Evolutionary conservation across 2,113 vertebrate species (phyloP), one percentile per base, ranked within the genome.

Genomic region (Felis chaus): DNA sequence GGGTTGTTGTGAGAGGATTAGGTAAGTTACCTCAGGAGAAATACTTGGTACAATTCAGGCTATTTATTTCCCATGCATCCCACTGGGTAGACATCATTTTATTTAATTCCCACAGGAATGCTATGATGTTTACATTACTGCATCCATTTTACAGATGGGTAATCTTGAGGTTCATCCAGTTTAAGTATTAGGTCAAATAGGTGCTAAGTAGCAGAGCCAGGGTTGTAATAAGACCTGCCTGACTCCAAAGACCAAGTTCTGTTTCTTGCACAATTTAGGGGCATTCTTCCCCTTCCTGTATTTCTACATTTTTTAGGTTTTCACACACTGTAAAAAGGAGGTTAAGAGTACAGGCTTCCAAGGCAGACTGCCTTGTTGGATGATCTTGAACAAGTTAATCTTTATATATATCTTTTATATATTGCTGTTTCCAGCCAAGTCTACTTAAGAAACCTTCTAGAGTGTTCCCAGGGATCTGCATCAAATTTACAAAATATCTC

Each of bases 191-290:
- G 36, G 50, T 93, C 85, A 90, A 90, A 81, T 31, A 57, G 29
- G 36, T 68, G n/a, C 48, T 89, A 73, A 92, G 29, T 82, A 66
- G 21, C 50, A 31, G 41, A 79, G 5, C 5, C n/a, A 76, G 23
- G 27, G 11, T 65, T 90, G 5, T 82, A 73, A 53, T 53, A 83
- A 94, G 63, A 61, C 31, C 66, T 39, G 23, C 19, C 25, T 82
- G n/a, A 87, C 50, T 83, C 55, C 82, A 91, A 87, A 83, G 61
- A 93, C 36, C 63, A 95, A 57, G 23, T 87, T 95, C 45, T 95
- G 53, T 36, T 65, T 93, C 89, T 84, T 87, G 11, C 33, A 83
- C 14, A 48, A 23, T 25, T 82, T 63, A 78, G 25, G 36, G 4
- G 14, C 19, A 19, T 86, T 81, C 89, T 92, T 81, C 36, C 50